Base-by-base conservation (phyloP, 30 jellyfish, hydroid and myxozoan species). In the Pelagia noctiluca region DNA sequence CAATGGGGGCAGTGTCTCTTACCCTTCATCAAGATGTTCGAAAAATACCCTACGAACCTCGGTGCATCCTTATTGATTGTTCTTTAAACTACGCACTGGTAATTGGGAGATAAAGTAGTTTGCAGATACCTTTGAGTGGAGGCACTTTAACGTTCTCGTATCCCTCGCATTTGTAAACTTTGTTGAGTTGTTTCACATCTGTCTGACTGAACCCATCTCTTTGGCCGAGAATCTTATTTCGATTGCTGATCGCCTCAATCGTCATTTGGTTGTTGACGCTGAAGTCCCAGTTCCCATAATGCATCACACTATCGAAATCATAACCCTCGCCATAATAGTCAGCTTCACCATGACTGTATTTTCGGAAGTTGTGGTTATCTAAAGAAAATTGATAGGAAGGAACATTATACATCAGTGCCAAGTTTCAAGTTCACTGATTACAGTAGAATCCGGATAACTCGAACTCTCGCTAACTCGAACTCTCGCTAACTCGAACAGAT, bases 201-300 rank as follows among this genome's bases (percentile, higher is more conserved):
- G 60, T 65, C 60, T 65, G 78, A 65, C 78, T 65, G 62, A 65
- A 65, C 4, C 78, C 78, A 31, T 65, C 78, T 31, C 78, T 65
- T 63, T 65, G 78, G 3, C 78, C 78, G 29, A 65, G 78, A 65
- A 65, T 65, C 53, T 63, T 25, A 11, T 65, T 16, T 11, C 10
- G 53, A 65, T 65, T 63, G 35, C 62, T 34, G 22, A 65, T 65
- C 22, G 35, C 78, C 29, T 65, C 63, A 31, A 65, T 21, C 8
- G 78, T 65, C 57, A 13, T 65, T 31, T 65, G 19, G 10, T n/a
- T 63, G 72, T 57, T 57, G 3, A 7, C 7, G 62, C 78, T 31
- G 78, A 65, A 65, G 10, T 28, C 78, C 30, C 35, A 65, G 57
- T 65, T 65, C 29, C 78, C 78, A 65, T 65, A 65, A 19, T 65